Evolutionary conservation across 2,888 invertebrate species (phyloP).

Genomic region (Tipula helvola): DNA sequence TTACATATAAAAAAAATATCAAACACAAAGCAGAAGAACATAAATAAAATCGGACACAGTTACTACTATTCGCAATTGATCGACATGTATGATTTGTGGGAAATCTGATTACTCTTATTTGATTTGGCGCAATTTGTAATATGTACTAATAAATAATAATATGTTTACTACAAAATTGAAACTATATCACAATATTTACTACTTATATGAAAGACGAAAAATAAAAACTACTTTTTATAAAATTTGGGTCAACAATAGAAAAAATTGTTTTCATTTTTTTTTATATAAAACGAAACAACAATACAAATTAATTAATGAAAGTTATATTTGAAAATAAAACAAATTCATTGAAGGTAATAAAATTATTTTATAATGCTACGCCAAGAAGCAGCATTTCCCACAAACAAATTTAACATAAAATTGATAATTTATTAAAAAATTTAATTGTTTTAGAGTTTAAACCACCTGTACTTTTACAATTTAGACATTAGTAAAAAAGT

Average conservation of each 20-base stretch:
- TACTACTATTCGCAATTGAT: background rate
- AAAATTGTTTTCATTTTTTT: background rate
- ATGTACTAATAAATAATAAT: no score
- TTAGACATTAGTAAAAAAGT: no score
- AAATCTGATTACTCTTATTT: no score
- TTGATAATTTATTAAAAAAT: background rate
- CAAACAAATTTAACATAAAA: background rate
- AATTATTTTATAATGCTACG: background rate
- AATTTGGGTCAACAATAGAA: background rate
- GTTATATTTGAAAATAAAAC: background rate
- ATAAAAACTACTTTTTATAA: background rate
- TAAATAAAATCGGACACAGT: background rate
- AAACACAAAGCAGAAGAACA: background rate
- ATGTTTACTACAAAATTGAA: background rate
- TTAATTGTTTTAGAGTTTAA: no score
- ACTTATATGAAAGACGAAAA: background rate
- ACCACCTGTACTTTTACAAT: background rate
- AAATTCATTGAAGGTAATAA: background rate
- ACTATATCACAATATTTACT: background rate
- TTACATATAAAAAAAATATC: background rate
- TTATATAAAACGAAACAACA: background rate
- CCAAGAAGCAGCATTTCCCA: background rate
- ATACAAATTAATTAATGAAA: conserved; percentile 4
- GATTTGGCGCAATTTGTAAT: no score
- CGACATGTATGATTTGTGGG: no score